Base-by-base conservation (phyloP, 53 echinoderm and acorn worm species). In the Patiria pectinifera region DNA sequence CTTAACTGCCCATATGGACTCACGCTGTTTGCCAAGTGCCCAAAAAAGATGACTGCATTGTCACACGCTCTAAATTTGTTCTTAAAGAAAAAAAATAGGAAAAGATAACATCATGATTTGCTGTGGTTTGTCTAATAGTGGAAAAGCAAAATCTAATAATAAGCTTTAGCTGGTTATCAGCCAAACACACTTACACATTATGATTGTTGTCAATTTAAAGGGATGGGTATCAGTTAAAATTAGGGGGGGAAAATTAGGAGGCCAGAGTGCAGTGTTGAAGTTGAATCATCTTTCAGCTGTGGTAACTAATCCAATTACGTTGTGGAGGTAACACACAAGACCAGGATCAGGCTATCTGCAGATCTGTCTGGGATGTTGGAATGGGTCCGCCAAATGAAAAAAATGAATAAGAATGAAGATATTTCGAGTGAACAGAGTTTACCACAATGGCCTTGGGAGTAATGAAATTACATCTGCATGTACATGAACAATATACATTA, bases 121-220 rank as follows among this genome's bases (percentile, higher is more conserved):
- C 22, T 22, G 74, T 74, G 74, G 74, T 74, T 9, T 16, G 24
- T 16, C 24, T 74, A 74, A n/a, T 74, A 74, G 21, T 74, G 24
- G 74, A 74, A 24, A 25, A 74, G 24, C 22, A 3, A 74, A 74
- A 74, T 74, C 24, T 16, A 74, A 74, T 74, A 74, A 74, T 74
- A 78, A 35, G 79, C 0, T n/a, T 11, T n/a, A 2, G 24, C 16
- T 16, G 35, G 35, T 78, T 78, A 78, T 78, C 79, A 78, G 79
- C 4, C 79, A 44, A 2, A 78, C 47, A 45, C 47, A 13, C 35
- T 74, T 74, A 74, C 74, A 74, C 74, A 74, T 18, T 18, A 24
- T 70, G 70, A 70, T 77, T 77, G 77, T 19, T 77, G 45, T 35
- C 77, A 77, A 77, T 77, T n/a, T 77, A 35, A 18, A 35, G 18